Evolutionary conservation across 1,140 invertebrate species (phyloP), one percentile per base, ranked within the genome.

Genomic region (Heliothis subflexa): DNA sequence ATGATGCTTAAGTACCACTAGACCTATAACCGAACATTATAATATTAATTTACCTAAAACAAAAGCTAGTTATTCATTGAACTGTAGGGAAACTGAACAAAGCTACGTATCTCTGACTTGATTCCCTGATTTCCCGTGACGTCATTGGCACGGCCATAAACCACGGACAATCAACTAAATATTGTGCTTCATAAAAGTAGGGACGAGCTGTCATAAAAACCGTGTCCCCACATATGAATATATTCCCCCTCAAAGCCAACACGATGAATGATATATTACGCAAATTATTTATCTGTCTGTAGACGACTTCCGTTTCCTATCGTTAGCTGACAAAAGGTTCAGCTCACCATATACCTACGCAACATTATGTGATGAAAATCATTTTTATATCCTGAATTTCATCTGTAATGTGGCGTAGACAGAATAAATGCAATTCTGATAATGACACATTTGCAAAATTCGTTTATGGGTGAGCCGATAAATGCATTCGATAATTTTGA

Each of bases 221-320:
- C 18, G 25, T 59, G 59, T 50, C 73, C 59, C 59, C 49, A 64
- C 40, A 12, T 49, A 52, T 59, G 71, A 59, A 73, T 47, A 59
- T 47, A n/a, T 12, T 50, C 59, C 57, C 72, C 40, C 72, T 47
- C 33, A 25, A 61, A 74, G 14, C 55, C 45, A 61, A 45, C 21
- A 47, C 59, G 73, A 75, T 75, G 73, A 75, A 75, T 75, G 73
- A 75, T 75, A 64, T 62, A 75, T 52, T 75, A 61, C 57, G 73
- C 62, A 75, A 75, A 75, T 75, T 62, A 64, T 52, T 75, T 75
- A 75, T 75, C 57, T 75, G 50, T n/a, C 73, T 75, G n/a, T 57
- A 45, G 33, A 75, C 72, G 72, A 62, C 73, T 75, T 75, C 73
- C 73, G 57, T 64, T 75, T 75, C 73, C 73, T 75, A 75, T 75